Conservation (phyloP, 2,113 vertebrate genomes). For the Ammodramus savannarum region DNA sequence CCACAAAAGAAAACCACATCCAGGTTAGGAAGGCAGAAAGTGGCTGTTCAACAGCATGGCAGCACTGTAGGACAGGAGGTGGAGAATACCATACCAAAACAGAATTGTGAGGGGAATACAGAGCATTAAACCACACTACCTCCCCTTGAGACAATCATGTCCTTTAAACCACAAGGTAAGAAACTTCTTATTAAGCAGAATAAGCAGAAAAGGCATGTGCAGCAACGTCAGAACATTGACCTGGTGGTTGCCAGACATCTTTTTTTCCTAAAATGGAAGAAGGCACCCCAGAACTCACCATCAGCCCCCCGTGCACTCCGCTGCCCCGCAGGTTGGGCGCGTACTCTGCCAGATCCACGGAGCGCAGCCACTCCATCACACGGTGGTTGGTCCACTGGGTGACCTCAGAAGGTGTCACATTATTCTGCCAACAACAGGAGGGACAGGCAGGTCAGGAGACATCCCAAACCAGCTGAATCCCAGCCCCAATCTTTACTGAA, state of each 20-base stretch:
- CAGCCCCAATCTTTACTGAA: neutral
- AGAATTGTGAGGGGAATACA: neutral
- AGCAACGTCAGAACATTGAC: neutral
- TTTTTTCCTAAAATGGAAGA: neutral
- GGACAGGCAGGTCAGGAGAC: neutral
- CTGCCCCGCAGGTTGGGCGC: conserved; percentile 96
- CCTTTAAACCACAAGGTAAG: neutral
- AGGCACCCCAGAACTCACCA: conserved; percentile 75
- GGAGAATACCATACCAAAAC: neutral
- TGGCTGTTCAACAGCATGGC: neutral
- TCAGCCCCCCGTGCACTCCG: conserved; percentile 93
- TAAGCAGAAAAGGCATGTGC: neutral
- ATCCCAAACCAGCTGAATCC: neutral
- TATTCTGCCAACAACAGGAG: conserved; percentile 74
- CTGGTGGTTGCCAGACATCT: neutral
- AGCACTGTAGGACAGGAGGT: neutral
- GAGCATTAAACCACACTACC: neutral
- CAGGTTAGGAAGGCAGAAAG: neutral
- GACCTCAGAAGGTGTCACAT: conserved; percentile 85
- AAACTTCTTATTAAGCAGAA: neutral
- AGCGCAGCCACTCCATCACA: conserved; percentile 98
- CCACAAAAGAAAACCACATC: neutral
- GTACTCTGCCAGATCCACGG: conserved; percentile 92
- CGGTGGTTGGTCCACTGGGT: conserved; percentile 98
- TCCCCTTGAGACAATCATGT: neutral